These are phyloP conservation scores for Palythoa caribaeorum DNA, from an alignment of 92 coral and sea anemone species.

Conservation along the genomic window DNA sequence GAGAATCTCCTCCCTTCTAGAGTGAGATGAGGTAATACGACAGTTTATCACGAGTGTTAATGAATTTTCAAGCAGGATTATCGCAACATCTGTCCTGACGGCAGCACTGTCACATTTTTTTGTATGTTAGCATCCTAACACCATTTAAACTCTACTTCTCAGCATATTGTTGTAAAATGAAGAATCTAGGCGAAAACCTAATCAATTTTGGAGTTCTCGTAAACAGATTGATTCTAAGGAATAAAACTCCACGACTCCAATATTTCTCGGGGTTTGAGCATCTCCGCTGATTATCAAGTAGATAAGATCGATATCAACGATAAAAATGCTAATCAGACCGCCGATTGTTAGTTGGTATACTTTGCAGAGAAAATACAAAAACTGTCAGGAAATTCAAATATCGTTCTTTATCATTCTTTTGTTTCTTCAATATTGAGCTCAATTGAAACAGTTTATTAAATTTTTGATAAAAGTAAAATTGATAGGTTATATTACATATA, in stretches of 20 bases:
- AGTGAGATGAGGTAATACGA: not conserved
- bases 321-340: conserved; percentile 16
- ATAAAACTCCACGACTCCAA: not conserved
- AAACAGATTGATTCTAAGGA: conserved; percentile 14
- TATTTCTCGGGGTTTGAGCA: not conserved
- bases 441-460: not conserved
- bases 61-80: too few relatives aligned
- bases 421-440: not conserved
- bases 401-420: conserved; percentile 8
- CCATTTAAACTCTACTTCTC: not conserved
- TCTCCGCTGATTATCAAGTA: conserved; percentile 22
- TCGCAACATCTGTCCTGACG: too few relatives aligned
- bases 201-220: not conserved
- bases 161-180: not conserved
- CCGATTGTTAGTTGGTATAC: not conserved
- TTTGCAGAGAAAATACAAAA: conserved; percentile 3
- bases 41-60: not conserved
- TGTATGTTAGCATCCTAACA: too few relatives aligned
- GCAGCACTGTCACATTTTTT: too few relatives aligned
- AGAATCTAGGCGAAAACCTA: not conserved
- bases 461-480: not conserved
- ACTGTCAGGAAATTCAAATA: not conserved
- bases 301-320: conserved; percentile 21
- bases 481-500: not conserved
- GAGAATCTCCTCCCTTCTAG: not conserved